Evolutionary conservation across 2,888 invertebrate genomes (phyloP), one percentile per base, ranked within the genome.

Genomic region (Drosophila dives): DNA sequence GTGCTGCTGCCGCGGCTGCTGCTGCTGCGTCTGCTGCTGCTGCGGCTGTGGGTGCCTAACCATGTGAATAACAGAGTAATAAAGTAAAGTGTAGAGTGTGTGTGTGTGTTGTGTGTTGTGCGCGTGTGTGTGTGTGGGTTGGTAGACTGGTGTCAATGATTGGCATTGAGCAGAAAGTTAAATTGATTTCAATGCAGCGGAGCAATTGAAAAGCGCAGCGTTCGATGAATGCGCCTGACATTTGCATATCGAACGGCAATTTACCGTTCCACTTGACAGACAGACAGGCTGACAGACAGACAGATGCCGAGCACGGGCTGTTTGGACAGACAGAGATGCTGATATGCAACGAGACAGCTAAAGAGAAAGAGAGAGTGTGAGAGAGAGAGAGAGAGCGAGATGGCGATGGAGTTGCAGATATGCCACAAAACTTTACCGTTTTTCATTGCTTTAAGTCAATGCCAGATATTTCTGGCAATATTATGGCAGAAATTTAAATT

Each of bases 81-180:
- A 36, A 17, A 32, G 40, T 56, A 26, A 6, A 56, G 29, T 56
- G 3, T 26, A 29, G 29, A n/a, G 20, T 34, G 53, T 23, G 45
- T 23, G 45, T 3, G 6, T 11, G 11, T 12, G 6, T 6, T 5
- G 34, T 36, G 34, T 34, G 49, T 36, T 34, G 34, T 20, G 11
- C 32, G 32, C 38, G 38, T 38, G 54, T 29, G 45, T 49, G 59
- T 53, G 64, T 65, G 69, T 65, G 72, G 53, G 64, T 72, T 64
- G 76, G 65, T 68, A 49, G 84, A 56, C 67, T 55, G 76, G 77
- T 87, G 88, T 75, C 86, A 88, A 88, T 90, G 89, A 90, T 88
- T 86, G 86, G 86, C 86, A 83, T 86, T 86, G 89, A 86, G 76
- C 89, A 83, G 83, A 85, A 88, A 86, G 83, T 88, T 86, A 90